A percentile compares a stretch with the other conserved stretches of the same genome.
phyloP scores from a whole-genome alignment of 2,797 vertebrate genomes.

The Huso huso region DNA sequence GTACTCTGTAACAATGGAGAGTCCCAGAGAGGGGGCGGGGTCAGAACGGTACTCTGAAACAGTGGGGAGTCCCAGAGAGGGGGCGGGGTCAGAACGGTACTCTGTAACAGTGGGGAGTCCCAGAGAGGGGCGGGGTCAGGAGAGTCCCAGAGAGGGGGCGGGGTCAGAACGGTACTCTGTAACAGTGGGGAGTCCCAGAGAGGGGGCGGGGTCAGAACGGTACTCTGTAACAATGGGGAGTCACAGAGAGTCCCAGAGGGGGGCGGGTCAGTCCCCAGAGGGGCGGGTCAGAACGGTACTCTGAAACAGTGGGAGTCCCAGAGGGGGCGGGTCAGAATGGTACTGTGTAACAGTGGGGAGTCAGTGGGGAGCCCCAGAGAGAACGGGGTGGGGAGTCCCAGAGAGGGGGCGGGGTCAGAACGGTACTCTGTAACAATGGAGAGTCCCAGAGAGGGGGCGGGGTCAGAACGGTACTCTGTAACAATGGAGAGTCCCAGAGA shows the following conservation, averaged over 20 bases:
- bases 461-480: not conserved
- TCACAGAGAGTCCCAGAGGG: not conserved
- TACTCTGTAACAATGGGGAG: no score
- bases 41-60: no score
- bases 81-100: constrained; percentile 1
- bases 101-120: not conserved
- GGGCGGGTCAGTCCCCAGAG: constrained; percentile 1
- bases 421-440: not conserved
- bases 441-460: not conserved
- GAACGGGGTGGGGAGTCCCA: not conserved
- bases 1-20: not conserved
- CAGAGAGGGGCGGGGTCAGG: no score
- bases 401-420: not conserved
- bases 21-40: not conserved
- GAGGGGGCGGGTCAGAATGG: no score
- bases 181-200: not conserved
- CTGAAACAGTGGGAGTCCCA: not conserved
- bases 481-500: not conserved
- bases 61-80: no score
- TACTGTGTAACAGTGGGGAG: not conserved
- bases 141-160: not conserved
- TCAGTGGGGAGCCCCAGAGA: no score
- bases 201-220: not conserved
- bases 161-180: not conserved
- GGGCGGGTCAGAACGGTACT: constrained; percentile 6